Evolutionary conservation across 1,140 invertebrate genomes (phyloP).

Genomic region (Telenomus remus): DNA sequence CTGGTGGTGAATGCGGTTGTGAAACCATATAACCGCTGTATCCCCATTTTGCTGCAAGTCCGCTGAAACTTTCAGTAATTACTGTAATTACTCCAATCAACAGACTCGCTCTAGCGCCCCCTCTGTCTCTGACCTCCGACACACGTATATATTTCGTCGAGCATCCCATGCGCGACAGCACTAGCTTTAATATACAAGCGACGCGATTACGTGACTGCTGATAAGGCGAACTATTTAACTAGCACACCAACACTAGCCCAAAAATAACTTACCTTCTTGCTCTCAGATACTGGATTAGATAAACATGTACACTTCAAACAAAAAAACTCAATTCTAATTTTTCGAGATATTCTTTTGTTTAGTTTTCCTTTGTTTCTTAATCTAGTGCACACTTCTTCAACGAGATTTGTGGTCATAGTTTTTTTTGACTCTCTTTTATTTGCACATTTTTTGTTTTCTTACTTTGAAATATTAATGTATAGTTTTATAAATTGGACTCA

Average conservation of each 20-base stretch:
- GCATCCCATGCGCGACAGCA: slow-evolving; percentile 45
- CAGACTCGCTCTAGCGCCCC: slow-evolving; percentile 72
- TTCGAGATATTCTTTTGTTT: too few species aligned
- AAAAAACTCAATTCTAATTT: too few species aligned
- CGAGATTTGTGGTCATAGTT: too few species aligned
- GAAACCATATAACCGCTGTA: slow-evolving; percentile 65
- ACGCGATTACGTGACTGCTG: slow-evolving; percentile 56
- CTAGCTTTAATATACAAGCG: slow-evolving; percentile 44
- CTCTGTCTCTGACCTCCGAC: slow-evolving; percentile 60
- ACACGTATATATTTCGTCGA: slow-evolving; percentile 37
- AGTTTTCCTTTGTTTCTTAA: too few species aligned
- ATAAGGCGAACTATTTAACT: slow-evolving; percentile 56
- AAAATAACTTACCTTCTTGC: too few species aligned
- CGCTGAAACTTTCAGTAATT: slow-evolving; percentile 76
- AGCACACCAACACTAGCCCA: slow-evolving; percentile 17
- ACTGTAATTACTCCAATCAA: slow-evolving; percentile 76
- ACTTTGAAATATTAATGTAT: too few species aligned
- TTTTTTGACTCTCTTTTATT: too few species aligned
- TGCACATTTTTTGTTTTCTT: too few species aligned
- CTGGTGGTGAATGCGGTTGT: slow-evolving; percentile 60
- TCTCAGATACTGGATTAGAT: too few species aligned
- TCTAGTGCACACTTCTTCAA: too few species aligned
- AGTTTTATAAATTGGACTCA: too few species aligned
- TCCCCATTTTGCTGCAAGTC: slow-evolving; percentile 63
- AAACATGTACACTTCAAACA: too few species aligned